Evolutionary conservation across 2,888 invertebrate genomes (phyloP).

Genomic region (Elegia similella): DNA sequence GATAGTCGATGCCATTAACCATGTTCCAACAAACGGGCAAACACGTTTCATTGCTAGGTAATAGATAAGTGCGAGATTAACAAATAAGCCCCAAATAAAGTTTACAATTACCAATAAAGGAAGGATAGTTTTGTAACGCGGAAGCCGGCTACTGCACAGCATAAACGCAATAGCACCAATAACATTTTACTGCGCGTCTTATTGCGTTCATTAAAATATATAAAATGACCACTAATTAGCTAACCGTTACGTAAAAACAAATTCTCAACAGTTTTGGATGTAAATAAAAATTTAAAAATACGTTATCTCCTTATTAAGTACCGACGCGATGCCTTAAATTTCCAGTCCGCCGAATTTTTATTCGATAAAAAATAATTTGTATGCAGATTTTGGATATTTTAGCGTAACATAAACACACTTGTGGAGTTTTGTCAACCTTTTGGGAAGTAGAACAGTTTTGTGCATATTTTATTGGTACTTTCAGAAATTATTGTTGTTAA

Average conservation of each 20-base stretch:
- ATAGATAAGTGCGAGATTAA: neutral
- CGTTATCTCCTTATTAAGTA: slow-evolving; percentile 7
- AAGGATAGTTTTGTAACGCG: slow-evolving; percentile 9
- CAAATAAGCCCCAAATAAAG: neutral
- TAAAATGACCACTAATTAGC: slow-evolving; percentile 8
- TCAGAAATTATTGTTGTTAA: too few species aligned
- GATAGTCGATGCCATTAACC: too few species aligned
- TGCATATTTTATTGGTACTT: neutral
- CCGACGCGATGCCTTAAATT: slow-evolving; percentile 9
- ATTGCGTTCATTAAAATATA: neutral
- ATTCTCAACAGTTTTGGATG: neutral
- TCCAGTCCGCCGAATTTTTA: slow-evolving; percentile 8
- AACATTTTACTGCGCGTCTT: slow-evolving; percentile 1
- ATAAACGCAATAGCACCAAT: slow-evolving; percentile 5
- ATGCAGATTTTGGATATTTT: slow-evolving; percentile 12
- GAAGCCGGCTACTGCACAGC: neutral
- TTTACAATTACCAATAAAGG: neutral
- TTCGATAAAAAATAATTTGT: slow-evolving; percentile 14
- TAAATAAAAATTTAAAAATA: slow-evolving; percentile 6
- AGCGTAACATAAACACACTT: slow-evolving; percentile 2
- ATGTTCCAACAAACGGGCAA: too few species aligned
- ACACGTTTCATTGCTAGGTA: too few species aligned
- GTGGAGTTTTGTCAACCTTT: neutral
- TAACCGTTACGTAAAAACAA: slow-evolving; percentile 5
- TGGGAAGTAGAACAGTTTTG: neutral